These are phyloP conservation scores for Neuroterus valhalla DNA, from an alignment of 1,140 invertebrate genomes.

Conservation along the genomic window DNA sequence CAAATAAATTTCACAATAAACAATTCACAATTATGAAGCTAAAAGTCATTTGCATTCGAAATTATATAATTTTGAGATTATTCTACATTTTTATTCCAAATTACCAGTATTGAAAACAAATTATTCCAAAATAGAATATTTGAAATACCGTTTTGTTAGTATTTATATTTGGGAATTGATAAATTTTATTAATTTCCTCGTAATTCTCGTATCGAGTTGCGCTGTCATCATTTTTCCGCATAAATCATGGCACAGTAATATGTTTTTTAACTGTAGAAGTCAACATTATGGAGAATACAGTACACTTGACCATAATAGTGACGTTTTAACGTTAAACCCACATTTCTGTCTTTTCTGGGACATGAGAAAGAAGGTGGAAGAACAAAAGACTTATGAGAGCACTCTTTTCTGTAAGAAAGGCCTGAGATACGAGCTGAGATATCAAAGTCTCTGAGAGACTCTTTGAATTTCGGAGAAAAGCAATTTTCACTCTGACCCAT, in stretches of 20 bases:
- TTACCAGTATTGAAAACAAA: too few species aligned
- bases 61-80: too few species aligned
- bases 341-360: constrained; percentile 4
- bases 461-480: constrained; percentile 6
- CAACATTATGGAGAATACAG: background rate
- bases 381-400: background rate
- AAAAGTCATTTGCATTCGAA: too few species aligned
- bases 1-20: too few species aligned
- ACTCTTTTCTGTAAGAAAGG: background rate
- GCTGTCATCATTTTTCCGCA: background rate
- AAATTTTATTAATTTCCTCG: constrained; percentile 2
- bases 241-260: background rate
- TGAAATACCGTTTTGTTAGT: too few species aligned
- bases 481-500: background rate
- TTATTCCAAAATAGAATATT: too few species aligned
- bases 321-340: background rate
- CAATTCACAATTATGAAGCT: too few species aligned
- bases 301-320: background rate
- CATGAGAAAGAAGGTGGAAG: background rate
- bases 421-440: background rate
- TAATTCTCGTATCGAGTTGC: background rate
- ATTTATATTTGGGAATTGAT: too few species aligned
- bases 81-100: too few species aligned
- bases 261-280: constrained; percentile 9
- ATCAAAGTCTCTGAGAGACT: background rate